Evolutionary conservation across 2,113 vertebrate species (phyloP).

Genomic region (Otus sunia): DNA sequence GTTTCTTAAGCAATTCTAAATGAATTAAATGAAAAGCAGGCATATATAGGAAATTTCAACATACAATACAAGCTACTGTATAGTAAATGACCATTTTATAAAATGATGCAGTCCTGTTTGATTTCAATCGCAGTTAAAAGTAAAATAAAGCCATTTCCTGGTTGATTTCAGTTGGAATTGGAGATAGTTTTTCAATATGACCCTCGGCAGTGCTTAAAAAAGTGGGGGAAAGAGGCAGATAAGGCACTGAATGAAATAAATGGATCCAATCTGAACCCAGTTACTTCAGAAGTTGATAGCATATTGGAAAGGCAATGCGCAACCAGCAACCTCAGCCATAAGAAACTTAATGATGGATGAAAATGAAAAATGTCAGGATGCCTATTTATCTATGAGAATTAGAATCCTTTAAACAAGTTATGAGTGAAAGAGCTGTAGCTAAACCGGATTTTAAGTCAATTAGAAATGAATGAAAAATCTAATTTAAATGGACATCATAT

Average conservation of each 20-base stretch:
- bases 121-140: constrained; percentile 68
- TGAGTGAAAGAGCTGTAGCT: constrained; percentile 67
- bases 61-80: constrained; percentile 4
- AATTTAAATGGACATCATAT: constrained; percentile 72
- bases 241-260: constrained; percentile 70
- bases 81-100: constrained; percentile 42
- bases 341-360: constrained; percentile 77
- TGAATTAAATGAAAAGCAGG: constrained; percentile 26
- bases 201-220: constrained; percentile 67
- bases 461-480: constrained; percentile 75
- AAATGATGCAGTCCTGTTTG: constrained; percentile 68
- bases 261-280: constrained; percentile 70
- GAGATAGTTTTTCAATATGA: constrained; percentile 71
- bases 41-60: constrained; percentile 38
- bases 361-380: constrained; percentile 73
- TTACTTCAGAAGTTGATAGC: constrained; percentile 62
- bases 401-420: constrained; percentile 73
- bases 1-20: constrained; percentile 46
- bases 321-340: constrained; percentile 60
- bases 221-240: constrained; percentile 55
- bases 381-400: constrained; percentile 71
- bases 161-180: constrained; percentile 76
- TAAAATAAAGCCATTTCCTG: constrained; percentile 79
- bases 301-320: constrained; percentile 60
- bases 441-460: constrained; percentile 72